A percentile compares a stretch with the other conserved stretches of the same genome.
phyloP scores from a whole-genome alignment of 2,888 invertebrate species.

The Germaria angustata region DNA sequence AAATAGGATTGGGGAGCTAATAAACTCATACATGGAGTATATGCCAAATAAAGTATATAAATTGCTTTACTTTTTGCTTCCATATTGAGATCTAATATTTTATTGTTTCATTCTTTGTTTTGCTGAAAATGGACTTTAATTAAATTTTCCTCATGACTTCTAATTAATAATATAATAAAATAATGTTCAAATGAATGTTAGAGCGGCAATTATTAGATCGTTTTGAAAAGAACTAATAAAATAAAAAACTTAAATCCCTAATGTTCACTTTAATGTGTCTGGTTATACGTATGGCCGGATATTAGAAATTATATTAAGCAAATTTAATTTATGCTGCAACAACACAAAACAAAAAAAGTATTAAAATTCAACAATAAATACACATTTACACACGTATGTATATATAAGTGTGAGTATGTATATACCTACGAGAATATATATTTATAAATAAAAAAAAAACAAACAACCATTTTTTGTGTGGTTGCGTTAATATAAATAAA shows the following conservation, averaged over 20 bases:
- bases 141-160: not conserved
- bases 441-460: no score
- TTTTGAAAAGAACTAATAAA: not conserved
- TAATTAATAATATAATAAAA: not conserved
- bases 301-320: constrained; percentile 48
- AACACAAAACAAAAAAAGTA: constrained; percentile 64
- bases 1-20: no score
- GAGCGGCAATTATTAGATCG: not conserved
- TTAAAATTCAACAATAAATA: not conserved
- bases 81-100: not conserved
- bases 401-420: not conserved
- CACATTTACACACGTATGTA: not conserved
- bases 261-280: constrained; percentile 34
- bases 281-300: constrained; percentile 14
- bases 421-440: no score
- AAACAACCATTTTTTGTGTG: constrained; percentile 62
- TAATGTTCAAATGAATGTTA: not conserved
- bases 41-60: no score
- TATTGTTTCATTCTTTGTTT: not conserved
- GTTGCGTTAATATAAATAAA: constrained; percentile 60
- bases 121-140: not conserved
- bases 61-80: no score
- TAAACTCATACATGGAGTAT: no score
- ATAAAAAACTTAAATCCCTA: constrained; percentile 3
- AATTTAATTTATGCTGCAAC: constrained; percentile 67